Evolutionary conservation across 2,797 vertebrate species (phyloP), one percentile per base, ranked within the genome.

Genomic region (Alfaro cultratus): DNA sequence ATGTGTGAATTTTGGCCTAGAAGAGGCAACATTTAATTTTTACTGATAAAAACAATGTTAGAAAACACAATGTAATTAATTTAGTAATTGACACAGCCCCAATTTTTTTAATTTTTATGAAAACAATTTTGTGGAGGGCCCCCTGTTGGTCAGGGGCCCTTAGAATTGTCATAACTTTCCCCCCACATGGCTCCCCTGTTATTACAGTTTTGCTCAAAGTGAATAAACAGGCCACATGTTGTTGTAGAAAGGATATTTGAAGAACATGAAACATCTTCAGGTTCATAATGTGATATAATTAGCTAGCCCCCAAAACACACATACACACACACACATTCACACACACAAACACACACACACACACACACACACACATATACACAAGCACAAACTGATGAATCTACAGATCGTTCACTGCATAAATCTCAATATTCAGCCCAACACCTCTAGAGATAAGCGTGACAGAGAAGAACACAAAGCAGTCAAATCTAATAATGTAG

Each of bases 401-500:
- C 9, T 36, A 16, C 31, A 49, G 29, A 36, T 41, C 47, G 12
- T 39, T 41, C 34, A 41, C 7, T 26, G 29, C 23, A 34, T 46
- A 45, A 70, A 72, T 18, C 1, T 68, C 21, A 16, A 39, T 76
- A 73, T 81, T 34, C 29, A 26, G 23, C 53, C 36, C 10, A 60
- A 16, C 36, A n/a, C 26, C 18, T 76, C 34, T 57, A 13, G 29
- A 34, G 34, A 45, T 64, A 55, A 72, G 31, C 15, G 6, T 67
- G 72, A 77, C 26, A 53, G 39, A 53, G 55, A 80, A 21, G 21
- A 21, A 75, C 12, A 77, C 1, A 46, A 46, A 36, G 41, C 26
- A 70, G 23, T 21, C n/a, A 73, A 34, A 53, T 80, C 26, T 6
- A 64, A 4, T 36, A 62, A 45, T 78, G 75, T 51, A 74, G 23